phyloP scores from a whole-genome alignment of 2,888 invertebrate genomes.

The Xylocampa areola region DNA sequence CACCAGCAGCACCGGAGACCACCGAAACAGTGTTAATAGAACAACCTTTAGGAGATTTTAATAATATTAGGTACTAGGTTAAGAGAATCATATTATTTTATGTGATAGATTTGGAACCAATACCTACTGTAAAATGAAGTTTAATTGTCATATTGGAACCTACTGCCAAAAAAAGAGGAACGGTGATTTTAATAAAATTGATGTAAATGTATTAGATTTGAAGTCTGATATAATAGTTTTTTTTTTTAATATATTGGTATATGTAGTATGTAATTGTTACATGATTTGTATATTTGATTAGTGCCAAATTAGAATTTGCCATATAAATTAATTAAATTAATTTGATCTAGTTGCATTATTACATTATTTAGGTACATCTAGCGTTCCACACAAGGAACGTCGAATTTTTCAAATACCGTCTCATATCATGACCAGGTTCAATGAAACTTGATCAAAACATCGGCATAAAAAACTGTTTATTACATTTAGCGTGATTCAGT shows the following conservation, averaged over 20 bases:
- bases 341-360: no score
- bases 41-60: constrained; percentile 72
- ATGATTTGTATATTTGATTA: constrained; percentile 13
- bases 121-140: constrained; percentile 5
- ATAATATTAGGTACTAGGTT: constrained; percentile 73
- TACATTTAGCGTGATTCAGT: no score
- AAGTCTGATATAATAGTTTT: constrained; percentile 46
- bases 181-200: constrained; percentile 6
- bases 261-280: constrained; percentile 22
- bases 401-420: no score
- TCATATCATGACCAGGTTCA: no score
- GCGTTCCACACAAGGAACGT: no score
- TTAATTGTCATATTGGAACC: constrained; percentile 19
- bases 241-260: no score
- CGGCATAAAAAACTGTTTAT: no score
- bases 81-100: constrained; percentile 16
- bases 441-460: no score
- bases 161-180: constrained; percentile 36
- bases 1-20: constrained; percentile 73
- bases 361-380: no score
- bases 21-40: constrained; percentile 81
- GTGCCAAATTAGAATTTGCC: constrained; percentile 39
- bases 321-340: no score
- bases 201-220: constrained; percentile 32
- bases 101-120: constrained; percentile 14